phyloP scores from a whole-genome alignment of 2,113 vertebrate species.

The Arvicanthis niloticus region DNA sequence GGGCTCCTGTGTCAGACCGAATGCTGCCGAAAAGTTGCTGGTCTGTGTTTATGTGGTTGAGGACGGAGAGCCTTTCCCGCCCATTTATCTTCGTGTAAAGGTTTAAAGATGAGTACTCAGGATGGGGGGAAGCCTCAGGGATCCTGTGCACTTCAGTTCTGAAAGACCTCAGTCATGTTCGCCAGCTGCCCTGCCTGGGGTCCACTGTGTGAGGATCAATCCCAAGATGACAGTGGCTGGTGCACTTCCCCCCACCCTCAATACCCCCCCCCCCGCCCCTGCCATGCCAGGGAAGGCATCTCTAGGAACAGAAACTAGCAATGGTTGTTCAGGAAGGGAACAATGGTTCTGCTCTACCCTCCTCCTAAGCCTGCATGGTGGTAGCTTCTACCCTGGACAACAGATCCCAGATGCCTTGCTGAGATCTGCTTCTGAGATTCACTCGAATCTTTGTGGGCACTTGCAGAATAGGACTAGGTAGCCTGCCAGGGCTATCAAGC shows the following conservation, averaged over 20 bases:
- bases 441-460: accelerated
- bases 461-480: background rate
- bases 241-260: background rate
- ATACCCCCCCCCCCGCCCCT: too few species aligned
- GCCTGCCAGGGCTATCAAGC: background rate
- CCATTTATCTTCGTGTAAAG: slow-evolving; percentile 60
- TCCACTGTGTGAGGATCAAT: accelerated
- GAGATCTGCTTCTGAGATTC: background rate
- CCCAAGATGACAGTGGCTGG: background rate
- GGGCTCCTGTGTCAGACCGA: slow-evolving; percentile 82
- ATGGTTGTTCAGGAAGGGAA: background rate
- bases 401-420: accelerated
- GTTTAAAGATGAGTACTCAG: background rate
- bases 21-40: slow-evolving; percentile 76
- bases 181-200: accelerated
- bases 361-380: background rate
- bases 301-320: accelerated
- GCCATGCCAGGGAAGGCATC: background rate
- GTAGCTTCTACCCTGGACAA: background rate
- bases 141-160: background rate
- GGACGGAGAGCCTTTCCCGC: slow-evolving; percentile 35
- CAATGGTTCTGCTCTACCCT: background rate
- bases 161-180: background rate
- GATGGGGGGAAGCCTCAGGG: background rate
- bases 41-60: slow-evolving; percentile 73